Conservation (phyloP, 2,113 vertebrate genomes). For the Proteles cristata region DNA sequence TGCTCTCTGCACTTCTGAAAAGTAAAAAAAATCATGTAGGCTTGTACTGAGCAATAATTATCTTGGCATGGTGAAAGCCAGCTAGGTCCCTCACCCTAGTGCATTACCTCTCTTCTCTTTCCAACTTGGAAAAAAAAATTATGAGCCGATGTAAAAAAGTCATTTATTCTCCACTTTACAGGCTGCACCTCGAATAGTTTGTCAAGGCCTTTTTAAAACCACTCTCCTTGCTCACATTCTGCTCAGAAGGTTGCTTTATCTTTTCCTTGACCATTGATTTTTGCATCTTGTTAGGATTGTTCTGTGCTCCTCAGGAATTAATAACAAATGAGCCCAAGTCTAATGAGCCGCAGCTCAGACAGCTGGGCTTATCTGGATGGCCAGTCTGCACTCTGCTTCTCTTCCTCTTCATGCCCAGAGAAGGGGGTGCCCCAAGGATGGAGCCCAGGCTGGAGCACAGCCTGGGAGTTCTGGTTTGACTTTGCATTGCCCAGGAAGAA, state of each 20-base stretch:
- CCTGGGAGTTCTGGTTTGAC: not conserved
- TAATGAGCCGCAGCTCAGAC: not conserved
- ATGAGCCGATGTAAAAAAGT: conserved; percentile 67
- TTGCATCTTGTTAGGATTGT: conserved; percentile 59
- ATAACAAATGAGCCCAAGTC: conserved; percentile 55
- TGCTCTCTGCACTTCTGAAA: conserved; percentile 67
- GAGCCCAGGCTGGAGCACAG: not conserved
- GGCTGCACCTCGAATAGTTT: conserved; percentile 11
- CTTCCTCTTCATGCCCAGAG: not conserved
- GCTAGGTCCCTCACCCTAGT: not conserved
- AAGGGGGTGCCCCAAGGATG: not conserved
- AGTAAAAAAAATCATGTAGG: conserved; percentile 51
- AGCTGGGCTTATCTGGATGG: not conserved
- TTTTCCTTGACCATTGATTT: conserved; percentile 67
- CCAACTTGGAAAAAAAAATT: conserved; percentile 42
- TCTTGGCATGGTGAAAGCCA: conserved; percentile 35
- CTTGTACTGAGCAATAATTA: conserved; percentile 72
- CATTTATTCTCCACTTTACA: conserved; percentile 50
- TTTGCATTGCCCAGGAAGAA: not conserved
- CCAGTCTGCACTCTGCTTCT: not conserved
- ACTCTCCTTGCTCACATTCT: conserved; percentile 39
- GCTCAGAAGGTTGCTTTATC: conserved; percentile 60
- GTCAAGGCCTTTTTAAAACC: conserved; percentile 44
- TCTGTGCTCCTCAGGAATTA: conserved; percentile 63
- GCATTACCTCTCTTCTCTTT: conserved; percentile 53